These are phyloP conservation scores for Adelognathus sp. DNA, from an alignment of 2,888 invertebrate genomes.

Conservation along the genomic window DNA sequence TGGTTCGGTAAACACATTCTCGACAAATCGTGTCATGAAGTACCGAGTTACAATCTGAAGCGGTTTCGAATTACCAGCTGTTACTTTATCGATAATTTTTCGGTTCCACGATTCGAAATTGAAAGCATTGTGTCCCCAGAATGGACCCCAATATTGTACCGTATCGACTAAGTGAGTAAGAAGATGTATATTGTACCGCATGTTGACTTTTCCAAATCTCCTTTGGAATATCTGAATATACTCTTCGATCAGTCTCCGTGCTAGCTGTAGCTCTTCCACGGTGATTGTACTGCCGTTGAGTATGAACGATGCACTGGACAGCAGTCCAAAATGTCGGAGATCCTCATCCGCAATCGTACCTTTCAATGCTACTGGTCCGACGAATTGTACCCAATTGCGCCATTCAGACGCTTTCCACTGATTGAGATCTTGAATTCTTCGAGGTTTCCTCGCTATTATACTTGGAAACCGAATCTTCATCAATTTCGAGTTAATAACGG, in stretches of 20 bases:
- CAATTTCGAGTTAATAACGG: neutral
- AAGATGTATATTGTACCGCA: neutral
- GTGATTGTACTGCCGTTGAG: neutral
- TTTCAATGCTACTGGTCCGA: neutral
- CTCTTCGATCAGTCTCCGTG: neutral
- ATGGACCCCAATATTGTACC: too few relatives aligned
- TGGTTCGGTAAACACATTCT: too few relatives aligned
- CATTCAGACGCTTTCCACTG: slow-evolving; percentile 20
- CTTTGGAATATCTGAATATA: neutral
- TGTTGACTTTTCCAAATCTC: neutral
- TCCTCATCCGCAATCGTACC: neutral
- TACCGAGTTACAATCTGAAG: neutral
- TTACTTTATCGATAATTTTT: too few relatives aligned
- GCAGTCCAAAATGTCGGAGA: neutral
- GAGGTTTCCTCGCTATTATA: neutral
- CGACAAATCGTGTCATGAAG: neutral
- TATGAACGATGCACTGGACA: neutral
- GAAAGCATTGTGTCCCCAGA: too few relatives aligned
- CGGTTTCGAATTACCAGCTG: neutral
- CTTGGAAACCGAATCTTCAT: neutral
- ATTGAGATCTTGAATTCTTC: too few relatives aligned
- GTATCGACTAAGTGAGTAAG: neutral
- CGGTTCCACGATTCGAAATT: too few relatives aligned
- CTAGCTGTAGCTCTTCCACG: neutral
- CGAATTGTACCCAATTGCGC: slow-evolving; percentile 14